These are phyloP conservation scores for Orthosia gothica DNA, from an alignment of 2,888 invertebrate genomes.

Conservation along the genomic window DNA sequence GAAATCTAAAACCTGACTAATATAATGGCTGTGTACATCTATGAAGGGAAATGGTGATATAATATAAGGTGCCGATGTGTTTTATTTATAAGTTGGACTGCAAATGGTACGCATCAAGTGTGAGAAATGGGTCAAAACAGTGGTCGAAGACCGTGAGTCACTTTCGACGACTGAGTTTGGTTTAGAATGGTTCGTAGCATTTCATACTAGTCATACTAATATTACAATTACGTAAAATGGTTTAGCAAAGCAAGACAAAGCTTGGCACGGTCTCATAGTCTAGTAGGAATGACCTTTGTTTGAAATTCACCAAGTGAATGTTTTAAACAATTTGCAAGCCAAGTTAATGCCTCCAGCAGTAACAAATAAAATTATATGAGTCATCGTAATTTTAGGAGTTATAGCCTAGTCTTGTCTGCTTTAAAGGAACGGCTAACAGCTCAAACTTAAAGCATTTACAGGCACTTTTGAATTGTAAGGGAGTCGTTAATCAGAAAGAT, in stretches of 20 bases:
- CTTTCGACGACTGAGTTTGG: constrained; percentile 35
- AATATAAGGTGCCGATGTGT: constrained; percentile 41
- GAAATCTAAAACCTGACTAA: neutral
- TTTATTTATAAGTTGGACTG: constrained; percentile 60
- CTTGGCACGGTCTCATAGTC: constrained; percentile 30
- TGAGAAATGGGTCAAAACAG: constrained; percentile 62
- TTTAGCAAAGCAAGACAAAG: constrained; percentile 30
- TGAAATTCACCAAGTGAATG: constrained; percentile 33
- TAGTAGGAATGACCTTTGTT: constrained; percentile 9
- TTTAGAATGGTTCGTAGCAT: constrained; percentile 46
- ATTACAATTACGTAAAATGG: constrained; percentile 54
- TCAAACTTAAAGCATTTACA: too few relatives aligned
- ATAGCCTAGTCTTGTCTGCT: neutral
- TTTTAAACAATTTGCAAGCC: constrained; percentile 11
- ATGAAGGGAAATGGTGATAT: constrained; percentile 31
- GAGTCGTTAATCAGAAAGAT: too few relatives aligned
- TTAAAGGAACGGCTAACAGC: neutral
- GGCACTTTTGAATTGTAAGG: too few relatives aligned
- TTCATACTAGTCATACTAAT: constrained; percentile 53
- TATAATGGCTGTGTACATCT: neutral
- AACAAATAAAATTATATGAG: constrained; percentile 9
- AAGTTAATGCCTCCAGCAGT: neutral
- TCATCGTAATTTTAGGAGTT: neutral
- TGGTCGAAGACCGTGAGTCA: constrained; percentile 52
- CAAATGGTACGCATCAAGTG: constrained; percentile 60